Percentiles rank a stretch among this genome's conserved stretches.
phyloP scores from a whole-genome alignment of 2,888 invertebrate species.

The Pollenia labialis region DNA sequence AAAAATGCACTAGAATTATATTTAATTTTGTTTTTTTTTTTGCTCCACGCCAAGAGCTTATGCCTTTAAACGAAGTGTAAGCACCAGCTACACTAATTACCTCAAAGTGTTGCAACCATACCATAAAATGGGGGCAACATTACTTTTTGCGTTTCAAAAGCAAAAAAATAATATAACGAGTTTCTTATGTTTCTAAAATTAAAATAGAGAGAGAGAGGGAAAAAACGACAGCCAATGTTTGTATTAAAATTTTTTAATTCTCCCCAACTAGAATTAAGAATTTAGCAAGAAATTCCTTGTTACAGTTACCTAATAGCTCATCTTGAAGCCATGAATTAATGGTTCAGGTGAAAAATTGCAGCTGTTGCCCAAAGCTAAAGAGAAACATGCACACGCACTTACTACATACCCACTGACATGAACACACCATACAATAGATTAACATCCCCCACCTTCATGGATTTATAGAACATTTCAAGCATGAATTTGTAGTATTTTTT shows the following conservation, averaged over 20 bases:
- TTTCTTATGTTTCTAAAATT: conserved; percentile 55
- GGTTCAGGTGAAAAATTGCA: conserved; percentile 83
- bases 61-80: conserved; percentile 60
- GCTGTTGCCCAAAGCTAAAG: conserved; percentile 77
- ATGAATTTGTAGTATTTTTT: conserved; percentile 66
- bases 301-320: conserved; percentile 76
- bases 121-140: conserved; percentile 23
- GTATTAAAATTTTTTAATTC: conserved; percentile 79
- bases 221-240: conserved; percentile 73
- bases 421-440: conserved; percentile 22
- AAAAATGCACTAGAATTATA: conserved; percentile 56
- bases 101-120: conserved; percentile 72
- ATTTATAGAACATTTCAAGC: conserved; percentile 68
- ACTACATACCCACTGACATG: background rate
- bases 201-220: background rate
- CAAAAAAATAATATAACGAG: conserved; percentile 56
- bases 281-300: conserved; percentile 66
- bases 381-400: conserved; percentile 35
- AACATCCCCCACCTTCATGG: conserved; percentile 20
- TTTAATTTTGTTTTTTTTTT: background rate
- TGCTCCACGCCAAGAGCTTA: conserved; percentile 47
- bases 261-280: conserved; percentile 41
- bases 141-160: conserved; percentile 9
- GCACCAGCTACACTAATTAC: conserved; percentile 74
- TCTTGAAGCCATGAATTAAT: conserved; percentile 79